These are phyloP conservation scores for Argyresthia goedartella DNA, from an alignment of 2,888 invertebrate genomes.

Conservation along the genomic window DNA sequence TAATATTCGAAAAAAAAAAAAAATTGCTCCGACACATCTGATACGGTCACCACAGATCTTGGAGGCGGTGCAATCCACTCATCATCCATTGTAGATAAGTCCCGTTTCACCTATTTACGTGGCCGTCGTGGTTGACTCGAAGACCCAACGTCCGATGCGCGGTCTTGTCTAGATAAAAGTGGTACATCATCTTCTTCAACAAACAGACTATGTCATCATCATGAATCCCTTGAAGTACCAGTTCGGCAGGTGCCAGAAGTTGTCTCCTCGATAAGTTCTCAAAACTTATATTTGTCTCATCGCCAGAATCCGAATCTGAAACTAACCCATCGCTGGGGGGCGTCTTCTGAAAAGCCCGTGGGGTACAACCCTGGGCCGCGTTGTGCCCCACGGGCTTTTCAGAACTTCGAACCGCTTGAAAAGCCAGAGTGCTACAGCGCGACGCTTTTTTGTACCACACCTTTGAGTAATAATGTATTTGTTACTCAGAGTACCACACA, in stretches of 20 bases:
- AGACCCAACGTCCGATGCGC: not conserved
- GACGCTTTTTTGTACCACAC: too few relatives aligned
- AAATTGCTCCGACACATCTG: constrained; percentile 3
- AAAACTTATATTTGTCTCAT: constrained; percentile 6
- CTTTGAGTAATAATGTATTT: too few relatives aligned
- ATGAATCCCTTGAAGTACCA: not conserved
- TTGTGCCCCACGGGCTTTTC: too few relatives aligned
- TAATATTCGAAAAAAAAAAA: constrained; percentile 9
- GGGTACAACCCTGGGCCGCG: too few relatives aligned
- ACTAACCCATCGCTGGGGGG: constrained; percentile 5
- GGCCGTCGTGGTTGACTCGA: constrained; percentile 4
- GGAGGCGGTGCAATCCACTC: constrained; percentile 4
- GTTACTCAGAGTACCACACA: too few relatives aligned
- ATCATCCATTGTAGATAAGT: not conserved
- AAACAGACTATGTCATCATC: not conserved
- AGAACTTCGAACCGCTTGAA: too few relatives aligned
- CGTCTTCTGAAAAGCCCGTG: too few relatives aligned
- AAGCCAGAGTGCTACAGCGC: too few relatives aligned
- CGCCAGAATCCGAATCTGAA: constrained; percentile 8
- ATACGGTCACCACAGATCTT: constrained; percentile 4
- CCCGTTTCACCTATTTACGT: constrained; percentile 3
- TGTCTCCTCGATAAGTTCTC: constrained; percentile 5
- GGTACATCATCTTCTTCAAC: not conserved
- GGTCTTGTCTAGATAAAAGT: constrained; percentile 1
- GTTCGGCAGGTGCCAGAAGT: not conserved